phyloP scores from a whole-genome alignment of 2,113 vertebrate species.

The Prinia subflava region DNA sequence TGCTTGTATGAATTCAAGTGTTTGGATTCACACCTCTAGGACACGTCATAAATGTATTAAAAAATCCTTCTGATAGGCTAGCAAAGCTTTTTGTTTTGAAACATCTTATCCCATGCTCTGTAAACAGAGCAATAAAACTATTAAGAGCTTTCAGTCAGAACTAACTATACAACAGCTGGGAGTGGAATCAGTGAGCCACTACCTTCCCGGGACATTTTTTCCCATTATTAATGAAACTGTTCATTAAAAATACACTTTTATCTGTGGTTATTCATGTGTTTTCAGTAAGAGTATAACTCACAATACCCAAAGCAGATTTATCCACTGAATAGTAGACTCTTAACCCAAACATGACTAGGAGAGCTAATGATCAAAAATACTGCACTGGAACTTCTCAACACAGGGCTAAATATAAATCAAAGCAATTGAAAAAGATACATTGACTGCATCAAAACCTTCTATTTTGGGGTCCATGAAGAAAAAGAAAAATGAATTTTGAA shows the following conservation, averaged over 20 bases:
- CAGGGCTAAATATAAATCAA: conserved; percentile 16
- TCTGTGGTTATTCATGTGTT: background rate
- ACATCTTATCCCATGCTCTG: background rate
- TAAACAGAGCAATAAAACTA: background rate
- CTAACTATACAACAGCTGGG: background rate
- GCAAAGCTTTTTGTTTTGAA: background rate
- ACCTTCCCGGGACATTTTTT: background rate
- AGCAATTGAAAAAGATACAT: background rate
- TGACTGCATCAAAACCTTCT: background rate
- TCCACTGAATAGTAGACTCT: background rate
- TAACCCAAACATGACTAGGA: background rate
- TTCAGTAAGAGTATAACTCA: background rate
- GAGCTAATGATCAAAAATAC: background rate
- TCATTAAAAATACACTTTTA: background rate
- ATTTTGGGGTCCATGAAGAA: background rate
- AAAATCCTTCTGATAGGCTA: background rate
- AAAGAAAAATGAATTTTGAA: background rate
- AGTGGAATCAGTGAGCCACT: background rate
- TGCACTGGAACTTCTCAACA: background rate
- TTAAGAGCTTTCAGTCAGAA: background rate
- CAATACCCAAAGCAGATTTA: background rate
- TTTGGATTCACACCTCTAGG: background rate
- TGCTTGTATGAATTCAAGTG: background rate
- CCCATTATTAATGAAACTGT: background rate
- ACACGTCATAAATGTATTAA: background rate